A percentile compares a stretch with the other conserved stretches of the same genome.
Conservation (phyloP, 2,888 invertebrate species). For the Euphydryas editha region DNA sequence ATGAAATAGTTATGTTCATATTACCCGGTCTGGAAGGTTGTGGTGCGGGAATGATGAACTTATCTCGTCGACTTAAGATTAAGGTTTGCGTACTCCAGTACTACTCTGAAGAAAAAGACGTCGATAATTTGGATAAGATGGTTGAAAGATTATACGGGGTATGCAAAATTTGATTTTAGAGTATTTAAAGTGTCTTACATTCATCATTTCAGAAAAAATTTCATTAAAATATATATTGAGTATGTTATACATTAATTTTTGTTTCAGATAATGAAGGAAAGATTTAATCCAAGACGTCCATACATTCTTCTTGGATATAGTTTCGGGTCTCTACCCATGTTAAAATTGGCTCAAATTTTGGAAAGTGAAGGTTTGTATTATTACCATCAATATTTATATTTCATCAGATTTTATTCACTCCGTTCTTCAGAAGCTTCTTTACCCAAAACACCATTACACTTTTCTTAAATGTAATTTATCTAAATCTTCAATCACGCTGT, state of each 20-base stretch:
- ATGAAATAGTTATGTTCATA: conserved; percentile 80
- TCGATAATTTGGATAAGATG: conserved; percentile 75
- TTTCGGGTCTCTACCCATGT: too few species aligned
- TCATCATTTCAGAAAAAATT: too few species aligned
- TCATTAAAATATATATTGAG: too few species aligned
- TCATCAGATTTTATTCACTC: too few species aligned
- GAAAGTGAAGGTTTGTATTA: too few species aligned
- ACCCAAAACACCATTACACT: conserved; percentile 87
- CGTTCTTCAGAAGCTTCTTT: too few species aligned
- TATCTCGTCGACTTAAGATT: conserved; percentile 75
- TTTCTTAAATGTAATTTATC: conserved; percentile 90
- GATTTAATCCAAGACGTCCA: conserved; percentile 82
- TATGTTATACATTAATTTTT: conserved; percentile 28
- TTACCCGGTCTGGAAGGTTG: too few species aligned
- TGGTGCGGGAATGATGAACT: too few species aligned
- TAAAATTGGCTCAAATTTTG: too few species aligned
- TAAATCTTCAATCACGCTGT: conserved; percentile 50
- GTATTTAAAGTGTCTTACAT: too few species aligned
- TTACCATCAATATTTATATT: too few species aligned
- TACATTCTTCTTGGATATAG: too few species aligned
- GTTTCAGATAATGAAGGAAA: conserved; percentile 83
- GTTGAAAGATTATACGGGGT: conserved; percentile 82
- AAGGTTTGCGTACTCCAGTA: conserved; percentile 82
- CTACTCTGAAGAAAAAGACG: conserved; percentile 67
- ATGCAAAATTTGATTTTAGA: conserved; percentile 17